Evolutionary conservation across 1,140 invertebrate species (phyloP), one percentile per base, ranked within the genome.

Genomic region (Drosophila bifasciata): DNA sequence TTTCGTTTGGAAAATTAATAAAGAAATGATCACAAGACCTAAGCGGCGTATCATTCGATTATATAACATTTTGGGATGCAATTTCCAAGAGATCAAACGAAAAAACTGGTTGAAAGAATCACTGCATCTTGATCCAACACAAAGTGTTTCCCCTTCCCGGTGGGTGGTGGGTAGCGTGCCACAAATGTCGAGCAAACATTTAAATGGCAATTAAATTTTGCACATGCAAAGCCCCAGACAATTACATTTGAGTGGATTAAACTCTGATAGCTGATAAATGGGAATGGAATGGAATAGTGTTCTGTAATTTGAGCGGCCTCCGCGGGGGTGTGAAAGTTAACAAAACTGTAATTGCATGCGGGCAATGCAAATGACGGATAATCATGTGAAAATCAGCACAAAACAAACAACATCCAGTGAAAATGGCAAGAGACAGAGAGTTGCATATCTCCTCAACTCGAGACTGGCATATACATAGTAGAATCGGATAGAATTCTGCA

Each of bases 301-400:
- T 55, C 28, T 49, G 28, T 48, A 46, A 53, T 48, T 72, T 9
- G 13, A 40, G 25, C n/a, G 5, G 40, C 40, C 53, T n/a, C 15
- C 39, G n/a, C n/a, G n/a, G 51, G 68, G 50, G 74, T 50, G 51
- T 61, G 56, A 64, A 55, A 59, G 49, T 62, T 55, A 64, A 70
- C 81, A 85, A 85, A 85, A 74, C 68, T 66, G 75, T 71, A 79
- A 84, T 75, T 84, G 60, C 43, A 50, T 53, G 23, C 44, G 9
- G 56, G 21, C 36, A 40, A 46, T 45, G 58, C 48, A 66, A 39
- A 63, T 60, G 21, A 16, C 19, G 40, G 48, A 79, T 73, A 76
- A 86, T 79, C 51, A 86, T 85, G 81, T 58, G 83, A 85, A 85
- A 85, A 81, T 52, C 81, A 57, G 41, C 64, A 68, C 68, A 81